Conservation (phyloP, 53 echinoderm and acorn worm species). For the Patiria pectinifera region DNA sequence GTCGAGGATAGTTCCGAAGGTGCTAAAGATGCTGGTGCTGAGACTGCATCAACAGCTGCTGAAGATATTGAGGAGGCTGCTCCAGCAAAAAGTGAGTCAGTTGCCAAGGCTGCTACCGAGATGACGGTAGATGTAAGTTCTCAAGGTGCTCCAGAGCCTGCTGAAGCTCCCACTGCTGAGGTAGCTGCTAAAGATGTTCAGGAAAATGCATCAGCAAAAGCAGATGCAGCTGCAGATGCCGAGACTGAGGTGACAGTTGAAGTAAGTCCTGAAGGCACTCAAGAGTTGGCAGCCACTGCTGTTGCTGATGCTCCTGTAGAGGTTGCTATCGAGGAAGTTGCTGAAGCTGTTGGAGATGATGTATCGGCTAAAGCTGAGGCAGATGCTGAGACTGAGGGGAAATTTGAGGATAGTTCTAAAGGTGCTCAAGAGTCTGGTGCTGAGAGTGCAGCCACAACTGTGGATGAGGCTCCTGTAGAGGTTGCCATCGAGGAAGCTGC, state of each 20-base stretch:
- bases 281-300: not conserved
- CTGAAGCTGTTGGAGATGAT: not conserved
- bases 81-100: not conserved
- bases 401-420: not conserved
- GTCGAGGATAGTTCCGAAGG: not conserved
- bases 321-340: not conserved
- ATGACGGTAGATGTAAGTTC: not conserved
- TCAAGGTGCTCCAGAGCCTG: not conserved
- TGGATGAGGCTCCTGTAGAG: conserved; percentile 14
- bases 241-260: conserved; percentile 11
- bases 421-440: not conserved
- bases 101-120: not conserved
- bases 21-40: not conserved
- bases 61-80: conserved; percentile 22
- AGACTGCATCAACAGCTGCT: not conserved
- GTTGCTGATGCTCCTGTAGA: not conserved
- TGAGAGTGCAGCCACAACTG: not conserved
- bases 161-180: conserved; percentile 2
- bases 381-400: not conserved
- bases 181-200: not conserved
- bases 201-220: not conserved
- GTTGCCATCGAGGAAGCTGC: conserved; percentile 4
- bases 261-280: not conserved
- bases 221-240: not conserved
- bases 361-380: not conserved